These are phyloP conservation scores for Corythoichthys intestinalis DNA, from an alignment of 2,113 vertebrate species.

Conservation along the genomic window DNA sequence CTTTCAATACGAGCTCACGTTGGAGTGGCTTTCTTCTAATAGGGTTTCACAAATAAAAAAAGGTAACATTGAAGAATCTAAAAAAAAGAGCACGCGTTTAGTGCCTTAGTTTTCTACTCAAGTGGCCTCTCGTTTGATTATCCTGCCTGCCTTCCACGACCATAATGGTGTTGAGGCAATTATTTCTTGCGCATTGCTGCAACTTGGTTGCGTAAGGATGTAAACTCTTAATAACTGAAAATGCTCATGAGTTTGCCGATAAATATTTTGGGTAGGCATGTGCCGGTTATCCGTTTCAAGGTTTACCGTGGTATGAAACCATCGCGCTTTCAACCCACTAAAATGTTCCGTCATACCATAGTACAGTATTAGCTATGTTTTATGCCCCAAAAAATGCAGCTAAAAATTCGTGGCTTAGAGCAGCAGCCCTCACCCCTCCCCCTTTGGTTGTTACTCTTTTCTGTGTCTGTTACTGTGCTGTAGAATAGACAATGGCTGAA, in stretches of 20 bases:
- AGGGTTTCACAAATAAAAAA: conserved; percentile 48
- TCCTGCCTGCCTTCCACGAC: conserved; percentile 34
- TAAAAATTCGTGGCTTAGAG: no score
- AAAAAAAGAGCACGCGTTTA: conserved; percentile 31
- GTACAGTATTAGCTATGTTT: no score
- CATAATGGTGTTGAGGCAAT: conserved; percentile 24
- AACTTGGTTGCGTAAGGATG: not conserved
- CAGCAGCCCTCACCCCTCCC: no score
- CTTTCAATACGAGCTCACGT: conserved; percentile 32
- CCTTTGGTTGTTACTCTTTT: no score
- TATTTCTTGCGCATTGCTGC: conserved; percentile 20
- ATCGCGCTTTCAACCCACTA: no score
- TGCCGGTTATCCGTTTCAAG: not conserved
- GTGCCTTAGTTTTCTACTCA: conserved; percentile 39
- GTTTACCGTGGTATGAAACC: no score
- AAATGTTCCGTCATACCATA: no score
- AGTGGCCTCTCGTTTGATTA: conserved; percentile 56
- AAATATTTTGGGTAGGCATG: conserved; percentile 48
- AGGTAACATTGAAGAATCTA: conserved; percentile 40
- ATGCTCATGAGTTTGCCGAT: conserved; percentile 25
- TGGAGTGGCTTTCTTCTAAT: conserved; percentile 40
- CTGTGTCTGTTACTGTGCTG: no score
- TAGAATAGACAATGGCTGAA: no score
- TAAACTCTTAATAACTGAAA: not conserved
- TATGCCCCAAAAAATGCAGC: no score